phyloP scores from a whole-genome alignment of 2,888 invertebrate genomes.

The Pharmacophagus antenor region DNA sequence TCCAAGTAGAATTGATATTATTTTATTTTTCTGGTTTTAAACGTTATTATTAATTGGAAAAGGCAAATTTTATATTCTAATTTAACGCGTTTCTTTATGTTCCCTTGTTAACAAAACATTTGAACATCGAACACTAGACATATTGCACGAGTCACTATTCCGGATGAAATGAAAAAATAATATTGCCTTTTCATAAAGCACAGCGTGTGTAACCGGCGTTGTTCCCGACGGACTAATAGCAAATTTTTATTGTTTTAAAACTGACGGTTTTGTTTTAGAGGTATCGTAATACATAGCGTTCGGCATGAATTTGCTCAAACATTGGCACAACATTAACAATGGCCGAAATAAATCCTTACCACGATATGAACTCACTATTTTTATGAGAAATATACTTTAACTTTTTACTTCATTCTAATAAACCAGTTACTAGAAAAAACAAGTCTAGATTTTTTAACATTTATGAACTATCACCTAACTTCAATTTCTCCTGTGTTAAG shows the following conservation, averaged over 20 bases:
- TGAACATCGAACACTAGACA: slow-evolving; percentile 16
- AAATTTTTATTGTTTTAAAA: slow-evolving; percentile 23
- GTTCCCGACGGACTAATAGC: slow-evolving; percentile 11
- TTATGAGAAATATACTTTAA: neutral
- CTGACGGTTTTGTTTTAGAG: slow-evolving; percentile 10
- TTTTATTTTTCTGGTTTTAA: neutral
- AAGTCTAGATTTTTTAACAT: no score
- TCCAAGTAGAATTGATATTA: no score
- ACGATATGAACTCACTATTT: slow-evolving; percentile 16
- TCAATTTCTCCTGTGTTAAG: no score
- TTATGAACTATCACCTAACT: no score
- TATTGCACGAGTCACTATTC: slow-evolving; percentile 14
- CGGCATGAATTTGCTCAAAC: slow-evolving; percentile 33
- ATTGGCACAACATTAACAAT: slow-evolving; percentile 35
- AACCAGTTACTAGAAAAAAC: no score
- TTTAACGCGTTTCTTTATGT: slow-evolving; percentile 2
- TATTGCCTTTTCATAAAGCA: slow-evolving; percentile 23
- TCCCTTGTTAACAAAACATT: slow-evolving; percentile 14
- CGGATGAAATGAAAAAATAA: slow-evolving; percentile 25
- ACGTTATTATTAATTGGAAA: neutral
- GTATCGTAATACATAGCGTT: slow-evolving; percentile 22
- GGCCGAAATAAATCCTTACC: slow-evolving; percentile 24
- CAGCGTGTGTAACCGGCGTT: slow-evolving; percentile 9
- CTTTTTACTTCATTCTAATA: no score
- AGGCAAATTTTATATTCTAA: neutral